Evolutionary conservation across 2,113 vertebrate genomes (phyloP), one percentile per base, ranked within the genome.

Genomic region (Protobothrops mucrosquamatus): DNA sequence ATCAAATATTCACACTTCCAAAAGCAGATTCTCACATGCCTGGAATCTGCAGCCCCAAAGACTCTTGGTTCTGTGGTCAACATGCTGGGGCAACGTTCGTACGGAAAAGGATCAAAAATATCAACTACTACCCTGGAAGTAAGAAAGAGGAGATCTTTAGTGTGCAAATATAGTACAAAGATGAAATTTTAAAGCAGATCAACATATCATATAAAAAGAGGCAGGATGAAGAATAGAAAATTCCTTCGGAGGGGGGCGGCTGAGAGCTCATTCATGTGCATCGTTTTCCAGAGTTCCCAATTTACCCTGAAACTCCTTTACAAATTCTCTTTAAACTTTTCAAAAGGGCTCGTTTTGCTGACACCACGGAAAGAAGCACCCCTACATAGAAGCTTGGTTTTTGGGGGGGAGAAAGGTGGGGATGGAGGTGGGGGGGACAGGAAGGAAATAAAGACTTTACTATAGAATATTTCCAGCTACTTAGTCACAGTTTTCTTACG

Each of bases 321-420:
- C 92, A 94, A 97, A 96, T 96, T 97, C 96, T 94, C 95, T 96
- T 96, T 96, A 96, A 95, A 94, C 74, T 95, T 94, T 46, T 87
- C 95, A 95, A 91, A 18, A 96, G 96, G 95, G 94, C 93, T 93
- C 88, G 91, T 96, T 96, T 94, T 95, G 95, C 96, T 96, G 97
- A 96, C 94, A 95, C 91, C 89, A 94, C 92, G 95, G 95, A 0
- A 96, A 91, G 93, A 96, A 97, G 95, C 94, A 56, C 87, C 95
- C 92, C 95, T 89, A 52, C 92, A 95, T 94, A 92, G 95, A 91
- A 93, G 43, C 4, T 93, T 57, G 24, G 8, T 9, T 93, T 92
- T 95, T 94, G 93, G 95, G 94, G 95, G 94, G 95, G 91, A 93
- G 11, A 22, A 5, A 1, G 22, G 24, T 4, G 26, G 14, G 88